phyloP scores from a whole-genome alignment of 2,113 vertebrate species.

The Monopterus albus region DNA sequence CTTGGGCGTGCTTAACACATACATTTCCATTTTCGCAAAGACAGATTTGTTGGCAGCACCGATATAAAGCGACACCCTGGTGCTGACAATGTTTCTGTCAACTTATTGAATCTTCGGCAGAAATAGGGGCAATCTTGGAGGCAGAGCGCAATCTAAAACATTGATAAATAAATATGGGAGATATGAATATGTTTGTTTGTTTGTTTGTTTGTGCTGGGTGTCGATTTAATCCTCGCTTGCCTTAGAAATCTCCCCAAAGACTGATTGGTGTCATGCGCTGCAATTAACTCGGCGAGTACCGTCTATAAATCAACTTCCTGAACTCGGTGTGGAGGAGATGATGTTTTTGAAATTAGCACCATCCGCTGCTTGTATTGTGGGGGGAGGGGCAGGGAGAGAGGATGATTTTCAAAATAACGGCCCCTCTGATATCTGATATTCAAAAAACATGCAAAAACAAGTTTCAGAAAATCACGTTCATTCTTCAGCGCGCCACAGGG shows the following conservation, averaged over 20 bases:
- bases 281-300: slow-evolving; percentile 83
- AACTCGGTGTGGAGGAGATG: slow-evolving; percentile 89
- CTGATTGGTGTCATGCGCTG: slow-evolving; percentile 83
- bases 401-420: slow-evolving; percentile 71
- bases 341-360: slow-evolving; percentile 95
- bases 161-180: slow-evolving; percentile 82
- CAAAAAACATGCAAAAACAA: slow-evolving; percentile 69
- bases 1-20: slow-evolving; percentile 66
- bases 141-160: slow-evolving; percentile 82
- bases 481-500: slow-evolving; percentile 72
- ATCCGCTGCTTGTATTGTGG: slow-evolving; percentile 89
- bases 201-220: slow-evolving; percentile 73
- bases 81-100: slow-evolving; percentile 80
- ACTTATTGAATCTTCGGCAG: slow-evolving; percentile 82
- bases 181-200: slow-evolving; percentile 83
- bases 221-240: slow-evolving; percentile 69
- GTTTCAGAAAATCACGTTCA: slow-evolving; percentile 82
- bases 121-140: slow-evolving; percentile 71
- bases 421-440: slow-evolving; percentile 73
- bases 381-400: not conserved
- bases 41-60: slow-evolving; percentile 71
- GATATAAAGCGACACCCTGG: slow-evolving; percentile 75
- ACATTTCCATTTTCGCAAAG: slow-evolving; percentile 78
- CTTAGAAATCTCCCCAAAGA: slow-evolving; percentile 78
- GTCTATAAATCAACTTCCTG: slow-evolving; percentile 97